Base-by-base conservation (phyloP, 2,113 vertebrate genomes). In the Urocolius indicus region DNA sequence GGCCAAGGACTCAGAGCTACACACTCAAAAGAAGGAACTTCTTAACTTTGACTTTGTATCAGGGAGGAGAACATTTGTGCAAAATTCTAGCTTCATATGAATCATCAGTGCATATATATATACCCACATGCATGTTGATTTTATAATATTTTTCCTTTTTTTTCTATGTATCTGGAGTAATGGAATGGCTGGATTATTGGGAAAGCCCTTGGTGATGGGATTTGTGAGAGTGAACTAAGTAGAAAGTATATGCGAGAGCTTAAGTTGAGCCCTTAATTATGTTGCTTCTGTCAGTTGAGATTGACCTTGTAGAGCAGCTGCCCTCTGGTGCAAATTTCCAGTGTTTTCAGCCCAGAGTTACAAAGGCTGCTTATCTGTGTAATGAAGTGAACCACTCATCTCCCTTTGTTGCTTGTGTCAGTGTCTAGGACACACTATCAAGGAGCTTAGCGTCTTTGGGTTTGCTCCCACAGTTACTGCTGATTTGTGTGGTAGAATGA, bases 221-320 rank as follows among this genome's bases (percentile, higher is more conserved):
- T 95, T 93, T 95, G 58, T 36, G 79, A 85, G 91, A 96, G 78
- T 97, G 81, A 96, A 85, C 91, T 96, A 85, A 95, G 77, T 72
- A 91, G 89, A 95, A 94, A 91, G 81, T 93, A 29, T 77, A 55
- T 87, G 83, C 41, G 32, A 48, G 61, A 72, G 66, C 61, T 96
- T 95, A 95, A 82, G 43, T 36, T 89, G 78, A 95, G 87, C 95
- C 85, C 57, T 82, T 97, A 89, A 94, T 95, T 95, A 55, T 72
- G 74, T 87, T 89, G 62, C 71, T 73, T 78, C 65, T 85, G 58
- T 82, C 81, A 62, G 20, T 52, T 74, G 81, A 73, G 85, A 51
- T 27, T 93, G 81, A 73, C 54, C 23, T 19, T 19, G 17, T 11
- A 34, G 45, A 52, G 24, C 24, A 57, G 49, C 43, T 36, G 11